Percentiles rank a stretch among this genome's conserved stretches.
Conservation (phyloP, 2,113 vertebrate genomes). For the Hipposideros armiger region DNA sequence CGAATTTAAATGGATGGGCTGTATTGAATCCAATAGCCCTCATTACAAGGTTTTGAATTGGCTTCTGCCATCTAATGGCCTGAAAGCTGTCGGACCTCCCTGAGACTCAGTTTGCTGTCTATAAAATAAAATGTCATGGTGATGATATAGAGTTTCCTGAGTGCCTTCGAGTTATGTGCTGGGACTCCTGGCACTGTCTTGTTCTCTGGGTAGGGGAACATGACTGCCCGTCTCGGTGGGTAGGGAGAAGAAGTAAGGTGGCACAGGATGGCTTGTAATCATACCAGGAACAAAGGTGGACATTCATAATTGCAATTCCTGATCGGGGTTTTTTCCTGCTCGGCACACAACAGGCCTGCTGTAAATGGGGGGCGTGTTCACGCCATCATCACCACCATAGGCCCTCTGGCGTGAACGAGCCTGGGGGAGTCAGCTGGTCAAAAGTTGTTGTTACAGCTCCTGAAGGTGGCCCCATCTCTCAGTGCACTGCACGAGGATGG, state of each 20-base stretch:
- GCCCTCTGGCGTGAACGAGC: neutral
- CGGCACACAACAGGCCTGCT: rapidly evolving
- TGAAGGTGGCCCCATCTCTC: neutral
- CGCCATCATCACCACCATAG: rapidly evolving
- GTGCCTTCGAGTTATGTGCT: too few relatives aligned
- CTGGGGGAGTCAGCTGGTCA: neutral
- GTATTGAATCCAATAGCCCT: too few relatives aligned
- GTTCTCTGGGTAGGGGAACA: neutral
- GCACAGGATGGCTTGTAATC: neutral
- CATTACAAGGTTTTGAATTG: neutral
- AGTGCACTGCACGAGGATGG: rapidly evolving
- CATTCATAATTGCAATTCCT: neutral
- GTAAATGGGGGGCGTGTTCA: rapidly evolving
- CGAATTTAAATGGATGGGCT: rapidly evolving
- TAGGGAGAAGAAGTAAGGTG: neutral
- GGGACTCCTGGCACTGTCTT: neutral
- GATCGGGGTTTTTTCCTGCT: too few relatives aligned
- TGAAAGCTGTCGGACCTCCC: too few relatives aligned
- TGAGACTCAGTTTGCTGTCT: neutral
- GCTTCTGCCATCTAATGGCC: neutral
- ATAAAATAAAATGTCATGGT: neutral
- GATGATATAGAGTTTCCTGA: rapidly evolving
- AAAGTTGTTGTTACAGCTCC: neutral
- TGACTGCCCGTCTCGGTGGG: neutral
- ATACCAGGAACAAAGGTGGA: neutral